These are phyloP conservation scores for Rhinella marina DNA, from an alignment of 2,797 vertebrate genomes.

Conservation along the genomic window DNA sequence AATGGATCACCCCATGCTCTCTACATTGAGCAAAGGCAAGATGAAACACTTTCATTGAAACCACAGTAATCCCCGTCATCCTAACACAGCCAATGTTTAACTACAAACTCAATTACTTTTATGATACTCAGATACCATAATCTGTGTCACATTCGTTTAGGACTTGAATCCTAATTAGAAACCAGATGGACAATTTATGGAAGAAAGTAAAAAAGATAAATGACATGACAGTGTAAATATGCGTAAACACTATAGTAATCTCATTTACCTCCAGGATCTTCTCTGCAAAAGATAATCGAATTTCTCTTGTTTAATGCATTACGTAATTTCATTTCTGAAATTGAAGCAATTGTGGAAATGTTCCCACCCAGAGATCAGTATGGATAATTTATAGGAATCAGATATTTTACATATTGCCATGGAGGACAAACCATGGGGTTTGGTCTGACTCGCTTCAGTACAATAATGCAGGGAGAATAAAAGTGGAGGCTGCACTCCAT, in stretches of 20 bases:
- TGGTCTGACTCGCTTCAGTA: no score
- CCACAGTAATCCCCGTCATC: neutral
- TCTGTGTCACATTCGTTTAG: constrained; percentile 55
- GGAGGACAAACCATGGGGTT: no score
- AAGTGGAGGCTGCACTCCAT: no score
- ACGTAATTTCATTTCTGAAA: constrained; percentile 57
- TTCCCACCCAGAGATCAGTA: constrained; percentile 10
- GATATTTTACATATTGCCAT: no score
- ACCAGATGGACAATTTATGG: constrained; percentile 52
- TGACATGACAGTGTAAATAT: constrained; percentile 36
- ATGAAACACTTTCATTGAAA: neutral
- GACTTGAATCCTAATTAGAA: constrained; percentile 45
- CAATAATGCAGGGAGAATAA: no score
- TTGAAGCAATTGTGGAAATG: constrained; percentile 59
- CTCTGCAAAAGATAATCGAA: constrained; percentile 51
- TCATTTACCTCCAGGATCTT: constrained; percentile 55
- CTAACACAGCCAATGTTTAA: constrained; percentile 20
- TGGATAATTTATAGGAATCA: constrained; percentile 8
- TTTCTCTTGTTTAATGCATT: constrained; percentile 55
- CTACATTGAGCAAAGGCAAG: neutral
- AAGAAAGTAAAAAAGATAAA: constrained; percentile 36
- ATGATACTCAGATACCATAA: constrained; percentile 19
- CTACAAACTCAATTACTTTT: constrained; percentile 27
- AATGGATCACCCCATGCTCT: neutral
- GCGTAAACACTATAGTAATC: constrained; percentile 54